Conservation (phyloP, 2,888 invertebrate species). For the Polydrusus pterygomalis region DNA sequence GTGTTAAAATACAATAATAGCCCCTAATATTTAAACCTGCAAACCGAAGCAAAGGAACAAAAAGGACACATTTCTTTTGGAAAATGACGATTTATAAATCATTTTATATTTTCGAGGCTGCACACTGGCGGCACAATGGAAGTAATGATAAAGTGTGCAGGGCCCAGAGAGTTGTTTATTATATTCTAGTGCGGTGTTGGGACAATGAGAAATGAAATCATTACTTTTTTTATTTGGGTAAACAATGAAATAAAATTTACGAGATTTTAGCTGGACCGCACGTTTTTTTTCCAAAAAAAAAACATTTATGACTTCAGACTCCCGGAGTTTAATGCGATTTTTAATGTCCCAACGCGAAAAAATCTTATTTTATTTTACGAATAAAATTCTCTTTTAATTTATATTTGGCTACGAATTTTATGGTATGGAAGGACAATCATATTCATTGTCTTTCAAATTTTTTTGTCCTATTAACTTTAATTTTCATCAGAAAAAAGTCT, state of each 20-base stretch:
- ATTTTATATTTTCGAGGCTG: conserved; percentile 66
- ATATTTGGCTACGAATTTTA: conserved; percentile 21
- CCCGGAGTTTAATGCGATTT: conserved; percentile 47
- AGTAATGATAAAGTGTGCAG: conserved; percentile 65
- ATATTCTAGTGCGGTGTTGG: conserved; percentile 63
- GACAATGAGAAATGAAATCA: conserved; percentile 65
- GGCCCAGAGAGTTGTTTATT: conserved; percentile 64
- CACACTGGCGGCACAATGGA: conserved; percentile 63
- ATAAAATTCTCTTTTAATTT: conserved; percentile 26
- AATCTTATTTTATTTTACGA: conserved; percentile 31
- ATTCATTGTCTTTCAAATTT: conserved; percentile 4
- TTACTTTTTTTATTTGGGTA: conserved; percentile 58
- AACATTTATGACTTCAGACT: conserved; percentile 53
- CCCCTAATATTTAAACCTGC: conserved; percentile 41
- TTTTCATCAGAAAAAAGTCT: too few species aligned
- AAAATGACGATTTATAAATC: conserved; percentile 66
- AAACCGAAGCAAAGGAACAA: conserved; percentile 47
- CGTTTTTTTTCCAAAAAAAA: conserved; percentile 42
- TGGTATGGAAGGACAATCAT: conserved; percentile 4
- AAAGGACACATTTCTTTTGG: conserved; percentile 57
- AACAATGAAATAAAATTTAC: conserved; percentile 55
- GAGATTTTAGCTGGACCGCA: conserved; percentile 50
- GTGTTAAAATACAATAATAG: conserved; percentile 31
- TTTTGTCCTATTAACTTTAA: too few species aligned
- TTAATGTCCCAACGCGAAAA: conserved; percentile 29